Base-by-base conservation (phyloP, 2,113 vertebrate genomes). In the Oostethus manadensis region DNA sequence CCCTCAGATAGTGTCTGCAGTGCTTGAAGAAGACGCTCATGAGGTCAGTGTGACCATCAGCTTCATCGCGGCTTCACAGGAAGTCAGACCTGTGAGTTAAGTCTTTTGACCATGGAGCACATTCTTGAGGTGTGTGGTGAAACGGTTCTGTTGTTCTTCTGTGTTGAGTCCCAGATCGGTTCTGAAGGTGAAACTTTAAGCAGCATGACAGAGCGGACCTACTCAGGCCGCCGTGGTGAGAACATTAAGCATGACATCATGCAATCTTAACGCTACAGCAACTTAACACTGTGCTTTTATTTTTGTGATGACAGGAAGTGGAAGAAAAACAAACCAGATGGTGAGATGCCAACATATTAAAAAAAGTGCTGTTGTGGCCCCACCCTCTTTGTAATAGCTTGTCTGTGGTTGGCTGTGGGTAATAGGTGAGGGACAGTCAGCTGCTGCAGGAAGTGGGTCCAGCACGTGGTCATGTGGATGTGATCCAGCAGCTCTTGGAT, bases 1-100 rank as follows among this genome's bases (percentile, higher is more conserved):
- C n/a, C 53, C 64, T 55, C 84, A 98, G 97, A 87, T 98, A 68
- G 86, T 91, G 6, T 95, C 91, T 21, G 95, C 94, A 13, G 79
- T 90, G 59, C 56, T 97, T 65, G 83, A 85, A 56, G 92, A 98
- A 60, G 92, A 94, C 64, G 78, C 73, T 15, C 75, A 22, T 49
- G 90, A 95, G 78, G 89, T 98, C 80, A 93, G 88, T 56, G 77
- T 99, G 78, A 93, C 82, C 8, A 1, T 98, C 77, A 94, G 89
- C 83, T 98, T 95, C 0, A 70, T 89, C 56, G 51, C 15, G 29
- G 18, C 20, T 11, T 10, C n/a, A 26, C 22, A 29, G 22, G 14
- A 51, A 29, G 50, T 29, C 15, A 51, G 23, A 4, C 20, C 22
- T 11, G 47, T 21, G 10, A 21, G 10, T 22, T 49, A 49, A 22